A percentile compares a stretch with the other conserved stretches of the same genome.
Conservation (phyloP, 2,888 invertebrate species). For the Periphyllus acericola region DNA sequence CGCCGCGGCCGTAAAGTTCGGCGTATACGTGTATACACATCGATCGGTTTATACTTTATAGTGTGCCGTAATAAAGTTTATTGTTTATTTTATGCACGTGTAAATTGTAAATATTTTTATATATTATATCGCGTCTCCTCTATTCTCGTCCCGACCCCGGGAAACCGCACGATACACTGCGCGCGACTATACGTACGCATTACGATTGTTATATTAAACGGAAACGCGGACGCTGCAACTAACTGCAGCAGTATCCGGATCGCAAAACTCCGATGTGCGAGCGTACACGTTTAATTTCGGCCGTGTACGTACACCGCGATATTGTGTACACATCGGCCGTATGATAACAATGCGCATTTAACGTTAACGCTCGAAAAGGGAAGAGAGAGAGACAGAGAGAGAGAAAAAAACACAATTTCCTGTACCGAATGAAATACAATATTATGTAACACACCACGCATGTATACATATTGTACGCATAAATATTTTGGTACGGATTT, state of each 20-base stretch:
- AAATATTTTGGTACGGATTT: neutral
- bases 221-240: neutral
- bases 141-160: neutral
- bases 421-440: neutral
- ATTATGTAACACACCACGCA: no score
- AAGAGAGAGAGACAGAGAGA: neutral
- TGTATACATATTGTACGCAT: neutral
- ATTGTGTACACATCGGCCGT: no score
- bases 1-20: neutral
- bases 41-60: conserved; percentile 2
- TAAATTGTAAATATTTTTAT: neutral
- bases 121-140: neutral
- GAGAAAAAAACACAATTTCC: neutral
- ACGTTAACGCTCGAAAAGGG: neutral
- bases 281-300: neutral
- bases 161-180: neutral
- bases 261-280: neutral
- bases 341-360: neutral
- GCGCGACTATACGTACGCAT: no score
- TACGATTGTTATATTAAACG: neutral
- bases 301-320: neutral
- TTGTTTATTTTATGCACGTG: neutral
- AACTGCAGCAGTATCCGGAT: neutral
- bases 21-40: no score
- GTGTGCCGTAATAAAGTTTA: neutral